Evolutionary conservation across 1,140 invertebrate genomes (phyloP).

Genomic region (Leptinotarsa defecta): DNA sequence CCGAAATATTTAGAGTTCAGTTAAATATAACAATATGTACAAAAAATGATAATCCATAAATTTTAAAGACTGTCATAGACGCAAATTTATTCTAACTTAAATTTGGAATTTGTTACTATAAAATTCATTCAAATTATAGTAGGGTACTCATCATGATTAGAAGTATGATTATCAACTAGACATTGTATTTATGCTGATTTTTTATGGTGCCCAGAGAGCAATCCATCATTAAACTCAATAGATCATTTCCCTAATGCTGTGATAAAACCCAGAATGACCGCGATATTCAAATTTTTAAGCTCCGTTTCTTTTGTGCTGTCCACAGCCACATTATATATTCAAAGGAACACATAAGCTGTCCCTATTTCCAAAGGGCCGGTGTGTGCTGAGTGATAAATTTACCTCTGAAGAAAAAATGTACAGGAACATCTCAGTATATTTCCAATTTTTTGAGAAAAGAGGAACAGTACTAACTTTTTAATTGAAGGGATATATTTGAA

Average conservation of each 20-base stretch:
- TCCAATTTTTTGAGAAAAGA: too few relatives aligned
- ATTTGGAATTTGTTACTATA: neutral
- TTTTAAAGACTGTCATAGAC: too few relatives aligned
- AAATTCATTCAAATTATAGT: neutral
- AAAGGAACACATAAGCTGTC: slow-evolving; percentile 42
- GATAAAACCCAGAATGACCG: slow-evolving; percentile 56
- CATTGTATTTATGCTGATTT: neutral
- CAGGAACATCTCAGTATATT: neutral
- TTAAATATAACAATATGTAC: too few relatives aligned
- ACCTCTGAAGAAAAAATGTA: neutral
- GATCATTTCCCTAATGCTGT: slow-evolving; percentile 53
- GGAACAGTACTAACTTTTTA: too few relatives aligned
- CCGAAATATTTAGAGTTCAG: too few relatives aligned
- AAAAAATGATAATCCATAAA: too few relatives aligned
- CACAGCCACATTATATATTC: slow-evolving; percentile 51
- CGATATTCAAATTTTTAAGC: slow-evolving; percentile 59
- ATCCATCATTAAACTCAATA: slow-evolving; percentile 50
- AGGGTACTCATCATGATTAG: neutral
- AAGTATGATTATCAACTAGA: too few relatives aligned
- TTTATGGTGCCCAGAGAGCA: slow-evolving; percentile 31
- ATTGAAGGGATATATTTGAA: too few relatives aligned
- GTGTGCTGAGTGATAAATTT: slow-evolving; percentile 14
- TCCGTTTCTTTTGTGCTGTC: slow-evolving; percentile 52
- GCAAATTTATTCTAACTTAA: too few relatives aligned
- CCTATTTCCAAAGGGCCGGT: slow-evolving; percentile 37